phyloP scores from a whole-genome alignment of 2,113 vertebrate species.

The Nanorana parkeri region DNA sequence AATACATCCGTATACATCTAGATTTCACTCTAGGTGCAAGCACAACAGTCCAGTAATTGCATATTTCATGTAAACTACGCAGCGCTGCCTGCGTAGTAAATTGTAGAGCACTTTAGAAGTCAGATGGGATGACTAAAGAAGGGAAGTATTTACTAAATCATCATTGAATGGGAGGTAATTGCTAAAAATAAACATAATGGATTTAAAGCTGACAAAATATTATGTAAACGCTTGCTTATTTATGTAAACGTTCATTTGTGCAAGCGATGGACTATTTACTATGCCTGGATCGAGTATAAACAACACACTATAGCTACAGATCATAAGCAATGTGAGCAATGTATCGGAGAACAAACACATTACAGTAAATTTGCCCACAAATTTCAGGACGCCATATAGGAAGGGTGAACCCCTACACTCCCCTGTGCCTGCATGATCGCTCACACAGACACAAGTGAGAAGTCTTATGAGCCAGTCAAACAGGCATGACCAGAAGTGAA shows the following conservation, averaged over 20 bases:
- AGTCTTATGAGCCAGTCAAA: conserved; percentile 41
- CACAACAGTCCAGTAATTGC: background rate
- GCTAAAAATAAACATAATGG: no score
- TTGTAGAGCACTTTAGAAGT: background rate
- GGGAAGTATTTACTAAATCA: no score
- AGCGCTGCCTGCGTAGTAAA: background rate
- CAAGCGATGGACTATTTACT: no score
- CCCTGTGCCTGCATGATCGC: background rate
- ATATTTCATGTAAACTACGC: background rate
- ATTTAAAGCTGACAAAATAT: no score
- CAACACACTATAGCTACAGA: no score
- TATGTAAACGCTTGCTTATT: no score
- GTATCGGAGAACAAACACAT: no score
- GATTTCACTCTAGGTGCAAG: background rate
- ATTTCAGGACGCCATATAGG: background rate
- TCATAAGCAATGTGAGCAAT: no score
- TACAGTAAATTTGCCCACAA: background rate
- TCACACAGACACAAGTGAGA: conserved; percentile 27
- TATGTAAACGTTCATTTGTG: no score
- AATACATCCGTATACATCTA: conserved; percentile 17
- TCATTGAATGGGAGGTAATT: no score
- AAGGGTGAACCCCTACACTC: background rate
- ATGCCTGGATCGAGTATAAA: no score
- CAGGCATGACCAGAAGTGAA: conserved; percentile 51
- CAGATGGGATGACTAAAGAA: background rate